Evolutionary conservation across 2,113 vertebrate genomes (phyloP), one percentile per base, ranked within the genome.

Genomic region (Eublepharis macularius): DNA sequence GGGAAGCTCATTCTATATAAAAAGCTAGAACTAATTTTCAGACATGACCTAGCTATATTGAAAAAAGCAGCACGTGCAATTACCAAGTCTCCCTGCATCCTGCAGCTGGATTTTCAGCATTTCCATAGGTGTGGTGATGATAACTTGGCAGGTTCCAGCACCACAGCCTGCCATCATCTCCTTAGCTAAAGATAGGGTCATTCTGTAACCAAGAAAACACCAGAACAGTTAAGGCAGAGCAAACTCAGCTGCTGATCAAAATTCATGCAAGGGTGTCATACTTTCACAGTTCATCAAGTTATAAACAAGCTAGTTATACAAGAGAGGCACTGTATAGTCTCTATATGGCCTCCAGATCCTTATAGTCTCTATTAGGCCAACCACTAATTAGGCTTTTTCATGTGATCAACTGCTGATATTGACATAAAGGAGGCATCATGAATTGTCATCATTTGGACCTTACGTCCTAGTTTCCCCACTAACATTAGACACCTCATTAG

Each of bases 41-140:
- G 1, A 34, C 41, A 34, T 6, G 60, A 72, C 21, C 51, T 2
- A 0, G 21, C 17, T 32, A 43, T 65, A 19, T 76, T 49, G 39
- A 39, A 16, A 65, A 43, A 76, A 3, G 4, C 13, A 16, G 17
- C 43, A 65, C 26, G 6, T 16, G 39, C 7, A 17, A 1, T 65
- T 94, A 98, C 97, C 97, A 1, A 97, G 92, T 86, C 97, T 94
- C 34, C 97, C 97, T 7, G 98, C 97, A 39, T 97, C 97, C 93
- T 98, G 98, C 63, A 99, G 95, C 95, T 98, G 98, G 90, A 98
- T 98, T 95, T 98, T 98, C 89, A 98, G 94, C 97, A 98, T 98
- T 95, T 98, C 98, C 96, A 96, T 98, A 83, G 98, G 97, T 81
- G 97, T 98, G 63, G 97, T 98, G 88, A 97, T 94, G 45, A 98